These are phyloP conservation scores for Amphipoea oculea DNA, from an alignment of 2,888 invertebrate genomes.

Conservation along the genomic window DNA sequence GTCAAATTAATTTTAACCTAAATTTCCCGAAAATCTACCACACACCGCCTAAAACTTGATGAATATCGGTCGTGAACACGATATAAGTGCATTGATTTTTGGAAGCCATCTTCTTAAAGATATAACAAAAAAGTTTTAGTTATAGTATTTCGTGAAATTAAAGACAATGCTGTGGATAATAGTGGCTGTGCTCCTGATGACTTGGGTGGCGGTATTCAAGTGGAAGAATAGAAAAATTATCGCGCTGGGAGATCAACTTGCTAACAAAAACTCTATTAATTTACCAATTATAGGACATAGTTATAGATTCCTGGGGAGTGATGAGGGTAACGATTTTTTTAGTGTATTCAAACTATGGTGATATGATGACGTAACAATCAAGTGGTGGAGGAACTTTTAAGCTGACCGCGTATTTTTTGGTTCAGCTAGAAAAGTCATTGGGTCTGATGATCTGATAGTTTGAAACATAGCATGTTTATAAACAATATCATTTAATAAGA, in stretches of 20 bases:
- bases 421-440: neutral
- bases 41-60: neutral
- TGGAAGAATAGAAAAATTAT: neutral
- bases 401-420: neutral
- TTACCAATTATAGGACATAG: neutral
- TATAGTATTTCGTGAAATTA: neutral
- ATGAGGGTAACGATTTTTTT: neutral
- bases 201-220: neutral
- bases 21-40: neutral
- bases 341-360: neutral
- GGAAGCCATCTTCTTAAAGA: neutral
- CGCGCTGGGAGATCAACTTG: neutral
- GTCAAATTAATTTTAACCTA: neutral
- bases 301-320: neutral
- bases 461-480: neutral
- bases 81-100: neutral
- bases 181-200: neutral
- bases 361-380: neutral
- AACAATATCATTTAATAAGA: neutral
- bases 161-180: neutral
- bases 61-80: neutral
- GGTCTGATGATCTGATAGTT: neutral
- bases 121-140: neutral
- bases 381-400: neutral
- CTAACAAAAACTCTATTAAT: neutral